These are phyloP conservation scores for Chelonus formosanus DNA, from an alignment of 2,888 invertebrate species.

Conservation along the genomic window DNA sequence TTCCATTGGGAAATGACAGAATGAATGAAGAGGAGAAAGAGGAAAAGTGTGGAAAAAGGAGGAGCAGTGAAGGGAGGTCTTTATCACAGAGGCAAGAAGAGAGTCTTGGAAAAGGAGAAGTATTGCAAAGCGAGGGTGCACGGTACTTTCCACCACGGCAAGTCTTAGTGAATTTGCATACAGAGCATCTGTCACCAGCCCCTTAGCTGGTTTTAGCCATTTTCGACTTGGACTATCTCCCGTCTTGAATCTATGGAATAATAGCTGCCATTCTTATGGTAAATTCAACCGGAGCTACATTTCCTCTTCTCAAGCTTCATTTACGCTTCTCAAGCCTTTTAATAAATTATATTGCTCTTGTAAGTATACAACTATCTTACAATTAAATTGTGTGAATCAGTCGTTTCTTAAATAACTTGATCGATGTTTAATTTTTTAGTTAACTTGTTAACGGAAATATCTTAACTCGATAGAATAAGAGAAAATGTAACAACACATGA, in stretches of 20 bases:
- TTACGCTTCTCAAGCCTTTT: constrained; percentile 11
- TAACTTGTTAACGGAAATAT: constrained; percentile 10
- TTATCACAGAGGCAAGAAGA: constrained; percentile 45
- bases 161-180: constrained; percentile 59
- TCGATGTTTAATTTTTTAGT: background rate
- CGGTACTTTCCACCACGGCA: constrained; percentile 35
- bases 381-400: too few relatives aligned
- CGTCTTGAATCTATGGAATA: constrained; percentile 62
- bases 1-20: constrained; percentile 17
- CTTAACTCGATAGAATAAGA: constrained; percentile 5
- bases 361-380: too few relatives aligned
- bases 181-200: constrained; percentile 65
- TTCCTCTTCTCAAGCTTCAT: constrained; percentile 26
- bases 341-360: too few relatives aligned
- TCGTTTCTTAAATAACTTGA: too few relatives aligned
- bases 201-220: constrained; percentile 61
- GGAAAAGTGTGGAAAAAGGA: constrained; percentile 26
- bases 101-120: constrained; percentile 18
- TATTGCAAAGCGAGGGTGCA: constrained; percentile 31
- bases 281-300: constrained; percentile 48
- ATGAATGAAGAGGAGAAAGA: constrained; percentile 24
- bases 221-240: constrained; percentile 62
- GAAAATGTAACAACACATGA: constrained; percentile 13
- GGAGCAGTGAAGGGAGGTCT: constrained; percentile 42
- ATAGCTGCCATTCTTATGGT: constrained; percentile 64